Percentiles rank a stretch among this genome's conserved stretches.
Evolutionary conservation across 2,113 vertebrate genomes (phyloP).

Genomic region (Laterallus jamaicensis): DNA sequence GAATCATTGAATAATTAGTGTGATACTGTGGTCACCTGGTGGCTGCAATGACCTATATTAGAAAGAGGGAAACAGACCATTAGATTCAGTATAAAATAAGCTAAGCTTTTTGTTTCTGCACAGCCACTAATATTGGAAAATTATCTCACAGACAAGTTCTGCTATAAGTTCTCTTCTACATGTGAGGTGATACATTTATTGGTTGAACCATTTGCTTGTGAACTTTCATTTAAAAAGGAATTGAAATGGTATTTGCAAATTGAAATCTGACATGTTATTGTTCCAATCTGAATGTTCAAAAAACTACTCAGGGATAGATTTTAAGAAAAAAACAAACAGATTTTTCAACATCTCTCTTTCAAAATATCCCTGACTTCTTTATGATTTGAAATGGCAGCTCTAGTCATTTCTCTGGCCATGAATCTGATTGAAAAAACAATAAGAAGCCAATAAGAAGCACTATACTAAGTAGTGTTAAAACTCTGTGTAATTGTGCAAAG

Average conservation of each 20-base stretch:
- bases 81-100: neutral
- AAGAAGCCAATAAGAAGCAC: neutral
- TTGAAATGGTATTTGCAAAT: neutral
- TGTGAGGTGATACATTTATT: neutral
- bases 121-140: neutral
- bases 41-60: neutral
- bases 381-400: neutral
- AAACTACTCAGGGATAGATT: neutral
- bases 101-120: neutral
- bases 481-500: neutral
- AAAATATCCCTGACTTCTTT: neutral
- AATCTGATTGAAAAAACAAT: neutral
- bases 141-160: neutral
- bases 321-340: neutral
- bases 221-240: neutral
- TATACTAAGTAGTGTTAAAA: neutral
- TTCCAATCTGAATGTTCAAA: neutral
- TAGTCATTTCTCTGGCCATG: neutral
- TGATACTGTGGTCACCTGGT: neutral
- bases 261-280: neutral
- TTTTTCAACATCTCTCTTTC: neutral
- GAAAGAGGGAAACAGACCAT: neutral
- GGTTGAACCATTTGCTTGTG: neutral
- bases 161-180: neutral
- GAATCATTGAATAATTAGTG: neutral